Conservation (phyloP, 2,113 vertebrate species). For the Pangasianodon gigas region DNA sequence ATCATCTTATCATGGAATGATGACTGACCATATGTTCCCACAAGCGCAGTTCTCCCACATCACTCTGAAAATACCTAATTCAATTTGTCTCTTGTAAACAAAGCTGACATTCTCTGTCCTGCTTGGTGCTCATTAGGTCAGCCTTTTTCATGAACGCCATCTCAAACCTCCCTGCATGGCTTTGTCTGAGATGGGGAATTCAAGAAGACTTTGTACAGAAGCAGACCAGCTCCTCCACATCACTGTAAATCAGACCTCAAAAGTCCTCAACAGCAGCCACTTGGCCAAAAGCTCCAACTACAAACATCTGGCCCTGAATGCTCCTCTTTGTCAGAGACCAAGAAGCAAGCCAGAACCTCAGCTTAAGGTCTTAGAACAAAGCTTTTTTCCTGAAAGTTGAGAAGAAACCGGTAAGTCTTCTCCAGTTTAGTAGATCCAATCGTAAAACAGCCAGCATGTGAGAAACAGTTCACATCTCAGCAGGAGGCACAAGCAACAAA, state of each 20-base stretch:
- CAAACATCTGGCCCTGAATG: not conserved
- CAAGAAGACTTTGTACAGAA: not conserved
- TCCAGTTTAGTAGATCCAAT: not conserved
- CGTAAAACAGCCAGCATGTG: not conserved
- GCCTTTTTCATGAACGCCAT: not conserved
- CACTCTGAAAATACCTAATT: not conserved
- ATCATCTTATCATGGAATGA: not conserved
- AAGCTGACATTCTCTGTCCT: not conserved
- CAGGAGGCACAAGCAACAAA: not conserved
- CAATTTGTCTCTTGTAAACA: not conserved
- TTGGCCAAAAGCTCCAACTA: not conserved
- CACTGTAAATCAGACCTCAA: not conserved
- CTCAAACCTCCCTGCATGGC: not conserved
- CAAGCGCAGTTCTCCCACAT: not conserved
- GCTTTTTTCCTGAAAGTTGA: not conserved
- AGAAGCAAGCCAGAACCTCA: not conserved
- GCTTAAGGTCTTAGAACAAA: constrained; percentile 11
- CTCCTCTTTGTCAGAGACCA: not conserved
- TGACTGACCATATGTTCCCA: not conserved
- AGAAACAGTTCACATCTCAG: constrained; percentile 2
- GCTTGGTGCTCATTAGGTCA: not conserved
- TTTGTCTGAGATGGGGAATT: not conserved
- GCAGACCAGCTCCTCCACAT: not conserved
- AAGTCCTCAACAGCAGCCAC: not conserved
- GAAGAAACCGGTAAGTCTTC: not conserved